Conservation (phyloP, 2,888 invertebrate genomes). For the Hypomecis atomaria region DNA sequence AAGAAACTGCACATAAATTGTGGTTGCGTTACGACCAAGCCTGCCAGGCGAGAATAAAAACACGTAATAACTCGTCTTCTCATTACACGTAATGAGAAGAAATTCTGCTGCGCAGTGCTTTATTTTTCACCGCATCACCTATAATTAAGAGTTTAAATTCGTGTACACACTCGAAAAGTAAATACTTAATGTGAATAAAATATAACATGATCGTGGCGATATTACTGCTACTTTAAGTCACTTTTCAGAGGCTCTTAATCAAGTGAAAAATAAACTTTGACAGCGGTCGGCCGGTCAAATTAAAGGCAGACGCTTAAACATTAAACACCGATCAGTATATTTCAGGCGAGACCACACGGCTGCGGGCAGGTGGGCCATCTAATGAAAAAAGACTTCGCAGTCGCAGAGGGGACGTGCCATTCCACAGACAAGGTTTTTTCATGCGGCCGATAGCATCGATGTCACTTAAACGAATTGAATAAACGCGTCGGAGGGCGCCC, state of each 20-base stretch:
- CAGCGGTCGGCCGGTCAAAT: slow-evolving; percentile 41
- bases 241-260: neutral
- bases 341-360: slow-evolving; percentile 67
- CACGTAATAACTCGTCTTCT: too few relatives aligned
- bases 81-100: slow-evolving; percentile 1
- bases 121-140: neutral
- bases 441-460: slow-evolving; percentile 79
- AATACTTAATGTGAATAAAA: neutral
- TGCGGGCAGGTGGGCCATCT: slow-evolving; percentile 74
- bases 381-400: slow-evolving; percentile 72
- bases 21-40: slow-evolving; percentile 34
- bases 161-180: neutral
- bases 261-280: neutral
- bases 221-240: neutral
- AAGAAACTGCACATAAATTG: slow-evolving; percentile 47
- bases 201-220: too few relatives aligned
- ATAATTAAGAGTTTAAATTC: neutral
- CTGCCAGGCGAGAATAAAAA: slow-evolving; percentile 41
- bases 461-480: slow-evolving; percentile 84
- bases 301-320: slow-evolving; percentile 61
- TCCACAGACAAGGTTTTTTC: slow-evolving; percentile 78
- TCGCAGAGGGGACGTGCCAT: slow-evolving; percentile 65
- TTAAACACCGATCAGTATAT: slow-evolving; percentile 77
- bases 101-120: neutral
- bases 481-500: slow-evolving; percentile 73